phyloP scores from a whole-genome alignment of 2,113 vertebrate species.

The Bambusicola thoracicus region DNA sequence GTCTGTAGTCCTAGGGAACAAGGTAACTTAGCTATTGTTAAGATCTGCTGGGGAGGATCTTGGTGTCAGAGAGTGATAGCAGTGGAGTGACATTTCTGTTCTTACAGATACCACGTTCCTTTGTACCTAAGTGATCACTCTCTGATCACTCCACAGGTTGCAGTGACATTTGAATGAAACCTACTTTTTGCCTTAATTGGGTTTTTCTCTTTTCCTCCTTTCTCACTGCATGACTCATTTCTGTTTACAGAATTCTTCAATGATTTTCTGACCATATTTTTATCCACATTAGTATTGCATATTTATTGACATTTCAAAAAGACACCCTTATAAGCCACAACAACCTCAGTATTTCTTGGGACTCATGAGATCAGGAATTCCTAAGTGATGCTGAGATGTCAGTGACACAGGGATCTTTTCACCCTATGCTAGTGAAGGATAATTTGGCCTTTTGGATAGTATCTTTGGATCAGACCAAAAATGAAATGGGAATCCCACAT shows the following conservation, averaged over 20 bases:
- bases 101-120: background rate
- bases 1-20: background rate
- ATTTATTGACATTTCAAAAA: background rate
- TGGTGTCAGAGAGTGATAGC: background rate
- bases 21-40: background rate
- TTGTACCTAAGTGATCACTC: too few species aligned
- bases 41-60: background rate
- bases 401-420: background rate
- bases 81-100: background rate
- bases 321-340: background rate
- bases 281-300: background rate
- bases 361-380: fast-evolving
- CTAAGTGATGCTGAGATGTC: background rate
- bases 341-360: background rate
- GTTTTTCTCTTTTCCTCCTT: background rate
- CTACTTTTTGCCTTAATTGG: background rate
- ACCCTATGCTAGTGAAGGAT: background rate
- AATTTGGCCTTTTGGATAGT: background rate
- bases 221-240: background rate
- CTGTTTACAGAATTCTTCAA: background rate
- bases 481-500: background rate
- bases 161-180: background rate
- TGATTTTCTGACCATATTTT: background rate
- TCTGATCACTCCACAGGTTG: background rate
- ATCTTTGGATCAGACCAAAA: background rate